Conservation (phyloP, 2,888 invertebrate species). For the Diadegma fenestrale region DNA sequence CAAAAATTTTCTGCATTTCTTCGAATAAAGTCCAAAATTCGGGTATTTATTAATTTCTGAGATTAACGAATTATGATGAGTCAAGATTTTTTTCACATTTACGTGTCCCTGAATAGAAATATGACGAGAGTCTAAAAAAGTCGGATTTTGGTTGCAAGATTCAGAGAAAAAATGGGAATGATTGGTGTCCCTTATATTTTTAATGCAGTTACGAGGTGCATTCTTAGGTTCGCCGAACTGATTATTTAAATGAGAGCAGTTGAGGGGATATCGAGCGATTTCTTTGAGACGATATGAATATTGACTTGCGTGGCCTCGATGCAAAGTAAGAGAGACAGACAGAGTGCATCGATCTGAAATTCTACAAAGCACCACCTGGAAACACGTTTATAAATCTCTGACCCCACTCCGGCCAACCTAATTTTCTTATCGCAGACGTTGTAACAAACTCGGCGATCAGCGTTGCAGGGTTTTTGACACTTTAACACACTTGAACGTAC, state of each 20-base stretch:
- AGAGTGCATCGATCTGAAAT: slow-evolving; percentile 67
- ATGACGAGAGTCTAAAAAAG: too few species aligned
- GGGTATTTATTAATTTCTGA: too few species aligned
- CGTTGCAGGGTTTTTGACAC: slow-evolving; percentile 31
- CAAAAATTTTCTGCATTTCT: too few species aligned
- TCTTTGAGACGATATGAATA: slow-evolving; percentile 50
- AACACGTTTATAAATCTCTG: slow-evolving; percentile 61
- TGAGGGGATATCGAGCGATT: slow-evolving; percentile 24
- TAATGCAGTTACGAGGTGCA: neutral
- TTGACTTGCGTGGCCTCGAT: slow-evolving; percentile 45
- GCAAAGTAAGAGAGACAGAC: slow-evolving; percentile 22
- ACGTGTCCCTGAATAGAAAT: too few species aligned
- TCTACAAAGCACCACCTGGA: slow-evolving; percentile 64
- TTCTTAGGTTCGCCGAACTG: neutral
- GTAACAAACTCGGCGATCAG: slow-evolving; percentile 38
- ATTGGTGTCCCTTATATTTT: neutral
- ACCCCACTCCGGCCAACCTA: slow-evolving; percentile 39
- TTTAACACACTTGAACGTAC: neutral
- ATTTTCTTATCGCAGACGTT: slow-evolving; percentile 60
- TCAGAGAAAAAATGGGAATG: neutral
- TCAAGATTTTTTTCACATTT: too few species aligned
- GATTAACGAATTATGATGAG: too few species aligned
- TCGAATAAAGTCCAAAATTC: too few species aligned
- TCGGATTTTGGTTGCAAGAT: neutral
- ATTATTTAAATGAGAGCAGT: neutral